Evolutionary conservation across 2,797 vertebrate genomes (phyloP), one percentile per base, ranked within the genome.

Genomic region (Enteromius radiatus): DNA sequence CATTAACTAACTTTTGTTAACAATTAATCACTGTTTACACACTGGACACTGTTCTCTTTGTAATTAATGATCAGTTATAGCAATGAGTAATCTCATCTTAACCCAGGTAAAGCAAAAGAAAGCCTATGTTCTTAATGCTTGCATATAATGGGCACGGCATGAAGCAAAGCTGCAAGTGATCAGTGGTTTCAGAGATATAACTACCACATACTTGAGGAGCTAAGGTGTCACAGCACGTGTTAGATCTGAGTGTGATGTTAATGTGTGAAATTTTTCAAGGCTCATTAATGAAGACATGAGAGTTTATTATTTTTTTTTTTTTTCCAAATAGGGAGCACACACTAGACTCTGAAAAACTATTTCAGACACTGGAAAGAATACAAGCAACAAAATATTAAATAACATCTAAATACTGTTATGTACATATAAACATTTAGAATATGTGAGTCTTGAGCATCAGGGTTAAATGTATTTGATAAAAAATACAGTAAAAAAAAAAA

Each of bases 1-100:
- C 91, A 94, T 95, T 95, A 95, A 95, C 94, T 94, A 93, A 94
- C 91, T 93, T 94, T 95, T 94, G 95, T 94, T 95, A 94, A 94
- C 90, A 92, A 95, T 95, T 94, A 95, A 95, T 95, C 94, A 94
- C 92, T 95, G 94, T 94, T 94, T 94, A 94, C 92, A 88, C 93
- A 92, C 91, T 88, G 89, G 91, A 88, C 89, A 86, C 89, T 91
- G 90, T 86, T 86, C 36, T 89, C 88, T 92, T 93, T 93, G 93
- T 94, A 94, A 95, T 94, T 94, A 94, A 95, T 94, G 93, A 95
- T 94, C 92, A 87, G 90, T 86, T 89, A 90, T 86, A 91, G 93
- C 91, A 94, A 93, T 93, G 91, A 94, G 91, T 94, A 94, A 95
- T 95, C 80, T 64, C 91, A 92, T 91, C 85, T 80, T 84, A 86